Evolutionary conservation across 2,113 vertebrate species (phyloP).

Genomic region (Sialia sialis): DNA sequence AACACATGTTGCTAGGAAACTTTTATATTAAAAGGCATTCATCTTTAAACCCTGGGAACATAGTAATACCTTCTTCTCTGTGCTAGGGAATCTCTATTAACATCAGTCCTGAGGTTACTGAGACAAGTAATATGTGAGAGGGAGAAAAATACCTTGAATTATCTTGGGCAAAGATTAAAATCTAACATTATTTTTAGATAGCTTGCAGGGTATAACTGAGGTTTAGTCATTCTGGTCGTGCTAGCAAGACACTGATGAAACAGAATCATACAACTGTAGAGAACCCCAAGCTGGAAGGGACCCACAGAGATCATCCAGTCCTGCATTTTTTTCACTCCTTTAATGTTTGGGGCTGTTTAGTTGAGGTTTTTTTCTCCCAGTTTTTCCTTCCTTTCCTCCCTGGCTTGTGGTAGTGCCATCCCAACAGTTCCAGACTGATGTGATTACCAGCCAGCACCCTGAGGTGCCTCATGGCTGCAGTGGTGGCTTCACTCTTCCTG

Average conservation of each 20-base stretch:
- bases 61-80: neutral
- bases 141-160: conserved; percentile 11
- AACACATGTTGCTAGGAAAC: conserved; percentile 53
- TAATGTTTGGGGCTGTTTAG: neutral
- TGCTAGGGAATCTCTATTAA: neutral
- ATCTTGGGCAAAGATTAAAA: neutral
- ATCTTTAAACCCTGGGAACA: conserved; percentile 19
- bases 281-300: neutral
- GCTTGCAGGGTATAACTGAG: neutral
- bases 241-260: neutral
- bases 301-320: neutral
- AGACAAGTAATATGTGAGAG: neutral
- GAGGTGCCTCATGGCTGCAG: neutral
- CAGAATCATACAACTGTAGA: neutral
- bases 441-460: neutral
- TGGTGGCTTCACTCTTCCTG: neutral
- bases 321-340: neutral
- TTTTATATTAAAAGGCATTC: conserved; percentile 42
- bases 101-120: neutral
- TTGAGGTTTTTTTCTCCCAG: neutral
- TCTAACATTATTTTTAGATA: neutral
- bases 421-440: neutral
- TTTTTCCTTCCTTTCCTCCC: neutral
- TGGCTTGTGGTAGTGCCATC: neutral
- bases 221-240: neutral